Conservation (phyloP, 2,797 vertebrate species). For the Balearica regulorum region DNA sequence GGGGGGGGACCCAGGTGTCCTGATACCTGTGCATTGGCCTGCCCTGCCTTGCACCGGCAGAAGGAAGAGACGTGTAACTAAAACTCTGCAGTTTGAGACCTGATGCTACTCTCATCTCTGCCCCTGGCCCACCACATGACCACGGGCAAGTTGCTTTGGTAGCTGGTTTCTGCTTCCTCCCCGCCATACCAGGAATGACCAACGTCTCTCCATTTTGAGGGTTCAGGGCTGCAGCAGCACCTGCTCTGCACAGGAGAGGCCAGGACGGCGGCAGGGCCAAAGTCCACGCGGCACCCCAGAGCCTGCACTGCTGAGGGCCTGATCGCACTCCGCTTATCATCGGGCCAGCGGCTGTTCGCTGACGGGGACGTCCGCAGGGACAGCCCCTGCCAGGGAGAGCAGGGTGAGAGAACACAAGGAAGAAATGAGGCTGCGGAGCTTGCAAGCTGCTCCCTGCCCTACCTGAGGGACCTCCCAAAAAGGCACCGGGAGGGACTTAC, state of each 20-base stretch:
- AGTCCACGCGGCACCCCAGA: background rate
- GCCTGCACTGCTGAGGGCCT: background rate
- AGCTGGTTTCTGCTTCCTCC: background rate
- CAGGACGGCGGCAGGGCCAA: background rate
- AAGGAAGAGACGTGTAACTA: background rate
- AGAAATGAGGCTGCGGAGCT: background rate
- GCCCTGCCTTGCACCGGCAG: background rate
- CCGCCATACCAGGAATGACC: background rate
- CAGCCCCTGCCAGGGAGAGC: background rate
- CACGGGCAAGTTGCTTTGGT: background rate
- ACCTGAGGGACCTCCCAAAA: constrained; percentile 54
- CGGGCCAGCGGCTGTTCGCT: background rate
- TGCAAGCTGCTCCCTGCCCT: background rate
- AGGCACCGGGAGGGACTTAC: constrained; percentile 53
- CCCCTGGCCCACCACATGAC: background rate
- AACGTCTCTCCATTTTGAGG: background rate
- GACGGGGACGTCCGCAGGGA: background rate
- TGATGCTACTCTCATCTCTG: background rate
- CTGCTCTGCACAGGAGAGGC: background rate
- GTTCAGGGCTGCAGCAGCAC: background rate
- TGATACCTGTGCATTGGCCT: background rate
- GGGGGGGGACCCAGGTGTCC: background rate
- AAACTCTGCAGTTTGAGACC: background rate
- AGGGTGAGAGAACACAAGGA: background rate
- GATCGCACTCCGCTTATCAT: background rate